These are phyloP conservation scores for Leuciscus idus DNA, from an alignment of 2,113 vertebrate genomes.

Conservation along the genomic window DNA sequence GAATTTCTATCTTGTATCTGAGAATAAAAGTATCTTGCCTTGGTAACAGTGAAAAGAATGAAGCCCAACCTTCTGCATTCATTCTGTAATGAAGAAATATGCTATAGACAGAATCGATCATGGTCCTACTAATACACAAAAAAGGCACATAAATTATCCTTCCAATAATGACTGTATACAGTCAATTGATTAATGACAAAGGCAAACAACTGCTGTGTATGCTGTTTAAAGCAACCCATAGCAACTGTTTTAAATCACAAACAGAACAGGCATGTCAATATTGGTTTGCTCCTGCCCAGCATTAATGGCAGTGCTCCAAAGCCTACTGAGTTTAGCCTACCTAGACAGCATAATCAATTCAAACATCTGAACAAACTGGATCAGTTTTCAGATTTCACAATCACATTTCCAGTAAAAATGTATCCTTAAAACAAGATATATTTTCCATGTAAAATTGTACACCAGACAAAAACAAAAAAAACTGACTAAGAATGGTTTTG, in stretches of 20 bases:
- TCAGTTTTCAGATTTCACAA: neutral
- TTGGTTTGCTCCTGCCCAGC: neutral
- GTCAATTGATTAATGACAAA: constrained; percentile 30
- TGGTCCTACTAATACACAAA: neutral
- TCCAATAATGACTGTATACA: constrained; percentile 12
- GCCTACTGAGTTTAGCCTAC: neutral
- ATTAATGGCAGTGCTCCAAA: neutral
- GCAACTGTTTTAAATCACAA: constrained; percentile 39
- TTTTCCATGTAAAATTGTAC: no score
- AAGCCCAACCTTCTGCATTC: neutral
- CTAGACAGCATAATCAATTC: neutral
- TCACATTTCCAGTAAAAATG: neutral
- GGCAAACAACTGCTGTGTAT: constrained; percentile 21
- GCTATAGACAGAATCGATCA: neutral
- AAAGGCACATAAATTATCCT: constrained; percentile 3
- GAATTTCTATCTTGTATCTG: neutral
- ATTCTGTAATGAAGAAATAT: constrained; percentile 13
- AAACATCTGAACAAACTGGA: neutral
- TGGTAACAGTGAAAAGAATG: neutral
- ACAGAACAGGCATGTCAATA: constrained; percentile 6
- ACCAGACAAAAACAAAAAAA: no score
- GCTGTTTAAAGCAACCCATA: constrained; percentile 35
- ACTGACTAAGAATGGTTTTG: no score
- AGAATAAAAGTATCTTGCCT: neutral
- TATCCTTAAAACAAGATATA: neutral